These are phyloP conservation scores for Chaetodon trifasciatus DNA, from an alignment of 2,797 vertebrate genomes.

Conservation along the genomic window DNA sequence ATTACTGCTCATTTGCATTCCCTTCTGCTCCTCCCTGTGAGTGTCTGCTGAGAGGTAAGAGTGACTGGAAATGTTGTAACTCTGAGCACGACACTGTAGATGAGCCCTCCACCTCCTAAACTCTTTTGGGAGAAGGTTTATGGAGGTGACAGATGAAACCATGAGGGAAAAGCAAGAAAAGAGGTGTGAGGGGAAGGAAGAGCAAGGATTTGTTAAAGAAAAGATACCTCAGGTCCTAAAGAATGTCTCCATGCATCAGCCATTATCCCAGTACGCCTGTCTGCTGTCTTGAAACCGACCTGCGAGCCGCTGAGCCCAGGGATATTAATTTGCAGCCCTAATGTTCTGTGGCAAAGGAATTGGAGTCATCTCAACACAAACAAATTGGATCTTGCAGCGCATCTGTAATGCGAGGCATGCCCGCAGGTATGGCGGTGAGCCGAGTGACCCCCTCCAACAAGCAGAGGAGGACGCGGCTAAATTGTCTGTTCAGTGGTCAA, in stretches of 20 bases:
- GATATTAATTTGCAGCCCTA: conserved; percentile 83
- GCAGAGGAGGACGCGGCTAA: conserved; percentile 14
- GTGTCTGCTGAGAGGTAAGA: conserved; percentile 52
- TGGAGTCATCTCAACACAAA: conserved; percentile 81
- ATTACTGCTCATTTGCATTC: conserved; percentile 71
- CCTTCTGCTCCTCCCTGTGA: conserved; percentile 14
- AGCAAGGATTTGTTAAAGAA: conserved; percentile 36
- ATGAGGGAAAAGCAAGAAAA: conserved; percentile 30
- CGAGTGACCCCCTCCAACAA: conserved; percentile 31
- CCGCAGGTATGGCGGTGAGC: conserved; percentile 42
- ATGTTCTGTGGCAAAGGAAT: conserved; percentile 83
- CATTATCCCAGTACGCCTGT: conserved; percentile 59
- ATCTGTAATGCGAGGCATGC: conserved; percentile 70
- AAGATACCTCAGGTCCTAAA: conserved; percentile 42
- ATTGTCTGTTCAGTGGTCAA: conserved; percentile 36
- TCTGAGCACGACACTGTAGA: conserved; percentile 60
- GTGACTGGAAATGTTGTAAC: conserved; percentile 59
- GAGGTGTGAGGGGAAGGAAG: background rate
- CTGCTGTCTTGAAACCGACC: conserved; percentile 65
- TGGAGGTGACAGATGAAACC: conserved; percentile 67
- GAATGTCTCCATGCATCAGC: conserved; percentile 59
- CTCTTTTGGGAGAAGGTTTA: conserved; percentile 69
- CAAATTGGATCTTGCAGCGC: conserved; percentile 81
- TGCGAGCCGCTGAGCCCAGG: conserved; percentile 64
- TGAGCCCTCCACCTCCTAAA: conserved; percentile 58